Conservation (phyloP, 2,113 vertebrate species). For the Lycaon pictus region DNA sequence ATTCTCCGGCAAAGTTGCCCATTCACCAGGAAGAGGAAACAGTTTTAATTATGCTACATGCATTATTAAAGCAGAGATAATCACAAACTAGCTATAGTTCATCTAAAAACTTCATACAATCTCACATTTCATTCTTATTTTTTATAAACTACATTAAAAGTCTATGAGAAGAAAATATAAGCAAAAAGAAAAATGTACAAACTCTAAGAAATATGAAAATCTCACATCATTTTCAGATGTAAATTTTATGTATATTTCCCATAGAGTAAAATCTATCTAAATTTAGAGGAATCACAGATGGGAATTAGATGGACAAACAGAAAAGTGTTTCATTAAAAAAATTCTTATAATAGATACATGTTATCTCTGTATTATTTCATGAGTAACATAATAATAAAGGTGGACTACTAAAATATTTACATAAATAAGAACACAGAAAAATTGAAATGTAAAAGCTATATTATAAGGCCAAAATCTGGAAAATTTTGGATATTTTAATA, state of each 20-base stretch:
- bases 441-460: not conserved
- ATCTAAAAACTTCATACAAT: not conserved
- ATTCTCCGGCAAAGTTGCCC: constrained; percentile 54
- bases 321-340: not conserved
- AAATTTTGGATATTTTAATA: constrained; percentile 40
- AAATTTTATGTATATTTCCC: not conserved
- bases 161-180: not conserved
- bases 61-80: constrained; percentile 47
- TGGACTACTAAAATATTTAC: not conserved
- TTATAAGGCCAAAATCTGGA: not conserved
- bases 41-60: constrained; percentile 58
- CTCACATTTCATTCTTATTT: not conserved
- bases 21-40: constrained; percentile 55
- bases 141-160: not conserved
- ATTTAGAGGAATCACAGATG: not conserved
- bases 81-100: constrained; percentile 46
- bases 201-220: constrained; percentile 32
- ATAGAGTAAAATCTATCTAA: not conserved
- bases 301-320: not conserved
- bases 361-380: constrained; percentile 27
- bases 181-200: not conserved
- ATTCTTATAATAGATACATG: not conserved
- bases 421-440: constrained; percentile 35
- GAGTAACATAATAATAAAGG: constrained; percentile 45
- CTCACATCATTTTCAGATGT: not conserved